phyloP scores from a whole-genome alignment of 2,113 vertebrate species.

The Sphyrna mokarran region DNA sequence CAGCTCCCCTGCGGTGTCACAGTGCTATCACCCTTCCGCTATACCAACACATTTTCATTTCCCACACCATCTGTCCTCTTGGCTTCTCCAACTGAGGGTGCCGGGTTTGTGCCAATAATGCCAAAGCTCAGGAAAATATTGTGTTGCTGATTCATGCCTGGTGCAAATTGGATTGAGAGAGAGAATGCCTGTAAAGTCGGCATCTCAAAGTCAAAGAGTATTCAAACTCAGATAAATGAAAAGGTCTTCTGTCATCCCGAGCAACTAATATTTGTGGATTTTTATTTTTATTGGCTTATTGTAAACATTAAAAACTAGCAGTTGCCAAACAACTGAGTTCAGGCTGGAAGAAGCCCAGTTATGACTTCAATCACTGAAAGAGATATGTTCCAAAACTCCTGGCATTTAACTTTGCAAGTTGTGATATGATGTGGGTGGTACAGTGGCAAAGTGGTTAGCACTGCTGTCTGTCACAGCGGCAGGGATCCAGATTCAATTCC shows the following conservation, averaged over 20 bases:
- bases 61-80: constrained; percentile 18
- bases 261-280: background rate
- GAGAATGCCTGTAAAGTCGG: background rate
- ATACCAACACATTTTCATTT: background rate
- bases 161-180: background rate
- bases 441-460: too few relatives aligned
- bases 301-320: background rate
- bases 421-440: background rate
- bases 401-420: background rate
- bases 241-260: background rate
- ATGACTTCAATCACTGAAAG: background rate
- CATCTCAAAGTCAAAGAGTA: background rate
- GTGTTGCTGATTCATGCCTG: background rate
- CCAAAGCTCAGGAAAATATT: constrained; percentile 16
- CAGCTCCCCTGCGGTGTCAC: background rate
- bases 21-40: background rate
- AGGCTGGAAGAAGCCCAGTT: background rate
- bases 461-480: too few relatives aligned
- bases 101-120: constrained; percentile 6
- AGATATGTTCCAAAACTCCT: background rate
- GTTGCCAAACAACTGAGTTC: background rate
- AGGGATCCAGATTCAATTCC: too few relatives aligned
- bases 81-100: constrained; percentile 14
- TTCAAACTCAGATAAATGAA: background rate
- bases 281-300: background rate